Conservation (phyloP, 2,113 vertebrate species). For the Stercorarius parasiticus region DNA sequence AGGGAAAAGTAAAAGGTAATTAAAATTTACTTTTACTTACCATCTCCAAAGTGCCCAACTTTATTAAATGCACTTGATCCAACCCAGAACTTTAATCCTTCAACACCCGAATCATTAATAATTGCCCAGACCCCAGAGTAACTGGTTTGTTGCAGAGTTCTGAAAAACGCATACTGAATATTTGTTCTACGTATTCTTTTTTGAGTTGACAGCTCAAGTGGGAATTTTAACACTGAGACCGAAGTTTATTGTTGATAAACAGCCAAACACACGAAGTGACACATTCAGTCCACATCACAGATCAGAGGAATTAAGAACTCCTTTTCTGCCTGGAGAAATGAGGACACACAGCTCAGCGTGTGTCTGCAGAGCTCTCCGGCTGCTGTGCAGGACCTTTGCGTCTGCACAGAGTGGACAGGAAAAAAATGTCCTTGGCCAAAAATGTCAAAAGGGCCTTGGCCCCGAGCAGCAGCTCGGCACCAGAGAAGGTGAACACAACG, state of each 20-base stretch:
- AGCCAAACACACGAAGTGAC: slow-evolving; percentile 20
- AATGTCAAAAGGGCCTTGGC: rapidly evolving
- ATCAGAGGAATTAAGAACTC: slow-evolving; percentile 28
- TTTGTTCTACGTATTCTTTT: neutral
- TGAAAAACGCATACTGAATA: neutral
- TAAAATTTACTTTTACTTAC: neutral
- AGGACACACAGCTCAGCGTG: neutral
- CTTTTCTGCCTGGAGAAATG: neutral
- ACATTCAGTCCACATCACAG: slow-evolving; percentile 60
- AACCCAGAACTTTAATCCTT: neutral
- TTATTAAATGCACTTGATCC: neutral
- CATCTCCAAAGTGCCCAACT: neutral
- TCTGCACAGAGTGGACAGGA: neutral
- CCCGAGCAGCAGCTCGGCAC: neutral
- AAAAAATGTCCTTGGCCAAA: neutral
- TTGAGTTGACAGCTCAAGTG: neutral
- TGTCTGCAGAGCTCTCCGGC: neutral
- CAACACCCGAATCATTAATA: neutral
- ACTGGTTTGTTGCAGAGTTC: neutral
- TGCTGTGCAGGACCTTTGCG: neutral
- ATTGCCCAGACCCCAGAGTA: neutral
- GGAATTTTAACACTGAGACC: neutral
- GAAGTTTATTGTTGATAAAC: slow-evolving; percentile 20
- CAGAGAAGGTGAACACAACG: neutral
- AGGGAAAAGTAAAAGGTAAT: neutral